Conservation (phyloP, 2,888 invertebrate species). For the Ophioninae sp. region DNA sequence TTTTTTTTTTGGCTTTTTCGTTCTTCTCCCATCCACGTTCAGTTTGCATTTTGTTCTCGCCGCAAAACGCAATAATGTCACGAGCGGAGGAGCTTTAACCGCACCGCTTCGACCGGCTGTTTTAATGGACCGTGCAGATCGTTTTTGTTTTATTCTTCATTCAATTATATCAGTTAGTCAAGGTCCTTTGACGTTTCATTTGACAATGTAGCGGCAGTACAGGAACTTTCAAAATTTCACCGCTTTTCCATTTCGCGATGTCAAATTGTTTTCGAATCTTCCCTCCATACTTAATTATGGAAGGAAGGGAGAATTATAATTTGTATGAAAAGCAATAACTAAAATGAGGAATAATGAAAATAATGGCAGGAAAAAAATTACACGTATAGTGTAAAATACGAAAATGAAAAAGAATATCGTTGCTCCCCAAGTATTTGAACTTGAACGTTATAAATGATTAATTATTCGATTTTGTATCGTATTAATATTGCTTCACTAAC, state of each 20-base stretch:
- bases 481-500: no score
- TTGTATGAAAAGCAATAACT: no score
- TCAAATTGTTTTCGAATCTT: not conserved
- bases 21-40: not conserved
- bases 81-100: not conserved
- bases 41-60: not conserved
- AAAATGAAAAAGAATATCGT: no score
- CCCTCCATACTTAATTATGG: no score
- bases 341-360: no score
- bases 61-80: not conserved
- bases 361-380: no score
- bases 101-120: not conserved
- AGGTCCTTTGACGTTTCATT: not conserved
- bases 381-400: no score
- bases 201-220: not conserved
- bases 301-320: no score
- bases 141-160: not conserved
- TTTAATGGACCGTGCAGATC: not conserved
- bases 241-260: not conserved
- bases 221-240: not conserved
- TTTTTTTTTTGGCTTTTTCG: not conserved
- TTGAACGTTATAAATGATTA: no score
- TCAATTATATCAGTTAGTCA: not conserved
- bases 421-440: no score
- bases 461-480: no score